These are phyloP conservation scores for Tilapia sparmanii DNA, from an alignment of 2,113 vertebrate species.

Conservation along the genomic window DNA sequence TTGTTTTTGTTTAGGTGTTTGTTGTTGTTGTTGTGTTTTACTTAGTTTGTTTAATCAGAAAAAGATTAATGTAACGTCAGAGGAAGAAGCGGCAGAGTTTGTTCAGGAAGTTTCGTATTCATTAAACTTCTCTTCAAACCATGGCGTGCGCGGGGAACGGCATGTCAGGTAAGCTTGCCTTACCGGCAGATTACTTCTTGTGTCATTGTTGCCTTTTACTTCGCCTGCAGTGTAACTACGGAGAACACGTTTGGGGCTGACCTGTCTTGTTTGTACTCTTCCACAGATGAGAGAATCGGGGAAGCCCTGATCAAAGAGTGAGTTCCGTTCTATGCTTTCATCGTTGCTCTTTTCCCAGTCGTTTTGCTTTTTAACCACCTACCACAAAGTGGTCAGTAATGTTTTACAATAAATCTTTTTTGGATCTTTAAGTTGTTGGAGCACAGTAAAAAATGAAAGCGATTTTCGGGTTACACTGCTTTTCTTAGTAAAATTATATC, in stretches of 20 bases:
- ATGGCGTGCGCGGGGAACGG: constrained; percentile 28
- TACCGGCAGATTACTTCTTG: not conserved
- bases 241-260: not conserved
- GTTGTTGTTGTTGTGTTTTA: not conserved
- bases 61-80: not conserved
- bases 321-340: not conserved
- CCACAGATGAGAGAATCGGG: constrained; percentile 37
- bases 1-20: not conserved
- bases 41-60: not conserved
- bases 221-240: not conserved
- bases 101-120: not conserved
- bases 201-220: not conserved
- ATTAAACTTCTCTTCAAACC: not conserved
- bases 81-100: not conserved
- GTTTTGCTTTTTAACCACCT: not conserved
- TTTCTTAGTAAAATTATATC: not conserved
- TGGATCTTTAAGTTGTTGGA: not conserved
- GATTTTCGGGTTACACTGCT: not conserved
- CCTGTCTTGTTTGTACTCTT: not conserved
- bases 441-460: not conserved
- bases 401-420: not conserved
- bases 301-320: constrained; percentile 39
- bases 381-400: not conserved
- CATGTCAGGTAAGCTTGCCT: not conserved
- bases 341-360: not conserved